Evolutionary conservation across 2,113 vertebrate genomes (phyloP).

Genomic region (Etheostoma cragini): DNA sequence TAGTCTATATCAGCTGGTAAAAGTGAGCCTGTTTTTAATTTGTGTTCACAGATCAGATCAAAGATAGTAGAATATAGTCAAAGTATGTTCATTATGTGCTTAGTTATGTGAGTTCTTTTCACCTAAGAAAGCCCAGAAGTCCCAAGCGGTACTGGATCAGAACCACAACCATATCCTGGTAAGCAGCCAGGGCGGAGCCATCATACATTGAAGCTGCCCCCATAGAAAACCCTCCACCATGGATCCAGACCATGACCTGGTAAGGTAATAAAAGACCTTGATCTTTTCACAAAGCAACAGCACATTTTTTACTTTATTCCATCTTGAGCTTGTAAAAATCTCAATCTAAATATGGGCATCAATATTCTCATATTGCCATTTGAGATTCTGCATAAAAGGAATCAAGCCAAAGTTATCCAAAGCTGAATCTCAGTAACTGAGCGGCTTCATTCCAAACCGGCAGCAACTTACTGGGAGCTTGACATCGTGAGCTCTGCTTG

Average conservation of each 20-base stretch:
- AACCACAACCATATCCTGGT: conserved; percentile 88
- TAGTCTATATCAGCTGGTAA: not conserved
- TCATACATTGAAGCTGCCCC: conserved; percentile 84
- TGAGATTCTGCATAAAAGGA: not conserved
- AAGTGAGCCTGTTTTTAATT: not conserved
- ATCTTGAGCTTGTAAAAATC: not conserved
- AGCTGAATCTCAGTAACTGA: not conserved
- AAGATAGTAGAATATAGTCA: not conserved
- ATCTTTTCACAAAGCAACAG: not conserved
- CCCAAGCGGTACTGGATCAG: conserved; percentile 90
- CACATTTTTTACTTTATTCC: not conserved
- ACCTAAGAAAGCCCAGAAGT: conserved; percentile 89
- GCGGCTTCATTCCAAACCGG: not conserved
- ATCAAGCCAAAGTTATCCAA: not conserved
- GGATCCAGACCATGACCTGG: conserved; percentile 92
- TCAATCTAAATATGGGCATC: not conserved
- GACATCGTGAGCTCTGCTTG: conserved; percentile 60
- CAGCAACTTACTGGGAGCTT: conserved; percentile 80
- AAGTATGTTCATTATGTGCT: not conserved
- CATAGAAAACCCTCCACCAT: conserved; percentile 81
- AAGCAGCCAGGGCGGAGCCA: conserved; percentile 86
- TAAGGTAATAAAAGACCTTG: conserved; percentile 3
- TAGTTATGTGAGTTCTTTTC: not conserved
- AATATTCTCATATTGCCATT: not conserved
- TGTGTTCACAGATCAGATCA: not conserved